phyloP scores from a whole-genome alignment of 2,113 vertebrate genomes.

The Siniperca chuatsi region DNA sequence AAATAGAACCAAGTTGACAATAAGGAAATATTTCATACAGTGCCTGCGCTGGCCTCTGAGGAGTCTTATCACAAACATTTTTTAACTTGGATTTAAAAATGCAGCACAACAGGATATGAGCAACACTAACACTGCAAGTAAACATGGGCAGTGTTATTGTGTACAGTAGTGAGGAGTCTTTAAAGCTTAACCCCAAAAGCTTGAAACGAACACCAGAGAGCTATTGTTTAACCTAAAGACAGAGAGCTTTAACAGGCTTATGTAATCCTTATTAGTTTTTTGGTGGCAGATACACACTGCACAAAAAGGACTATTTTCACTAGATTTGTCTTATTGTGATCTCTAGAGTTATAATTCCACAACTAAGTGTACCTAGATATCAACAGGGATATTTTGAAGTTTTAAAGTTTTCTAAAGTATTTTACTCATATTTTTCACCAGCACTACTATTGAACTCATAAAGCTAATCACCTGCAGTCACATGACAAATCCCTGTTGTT shows the following conservation, averaged over 20 bases:
- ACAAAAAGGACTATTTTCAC: not conserved
- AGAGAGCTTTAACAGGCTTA: constrained; percentile 27
- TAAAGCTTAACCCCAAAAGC: constrained; percentile 8
- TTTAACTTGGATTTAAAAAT: constrained; percentile 43
- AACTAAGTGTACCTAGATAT: not conserved
- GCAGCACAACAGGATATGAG: constrained; percentile 57
- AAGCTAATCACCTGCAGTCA: not conserved
- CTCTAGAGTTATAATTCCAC: not conserved
- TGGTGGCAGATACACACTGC: not conserved
- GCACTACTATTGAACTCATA: not conserved
- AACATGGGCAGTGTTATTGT: constrained; percentile 35
- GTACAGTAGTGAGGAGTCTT: constrained; percentile 7
- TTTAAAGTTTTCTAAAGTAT: not conserved
- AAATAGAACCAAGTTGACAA: not conserved
- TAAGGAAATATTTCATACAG: not conserved
- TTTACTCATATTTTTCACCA: not conserved
- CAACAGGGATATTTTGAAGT: not conserved
- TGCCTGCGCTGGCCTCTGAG: not conserved
- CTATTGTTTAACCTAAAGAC: constrained; percentile 40
- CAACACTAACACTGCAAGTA: constrained; percentile 26
- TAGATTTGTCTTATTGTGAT: not conserved
- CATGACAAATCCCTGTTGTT: not conserved
- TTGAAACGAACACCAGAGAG: constrained; percentile 13
- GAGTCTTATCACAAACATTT: constrained; percentile 16
- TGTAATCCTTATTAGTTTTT: constrained; percentile 14